A percentile compares a stretch with the other conserved stretches of the same genome.
Evolutionary conservation across 2,797 vertebrate species (phyloP).

Genomic region (Heteromormyrus szaboi): DNA sequence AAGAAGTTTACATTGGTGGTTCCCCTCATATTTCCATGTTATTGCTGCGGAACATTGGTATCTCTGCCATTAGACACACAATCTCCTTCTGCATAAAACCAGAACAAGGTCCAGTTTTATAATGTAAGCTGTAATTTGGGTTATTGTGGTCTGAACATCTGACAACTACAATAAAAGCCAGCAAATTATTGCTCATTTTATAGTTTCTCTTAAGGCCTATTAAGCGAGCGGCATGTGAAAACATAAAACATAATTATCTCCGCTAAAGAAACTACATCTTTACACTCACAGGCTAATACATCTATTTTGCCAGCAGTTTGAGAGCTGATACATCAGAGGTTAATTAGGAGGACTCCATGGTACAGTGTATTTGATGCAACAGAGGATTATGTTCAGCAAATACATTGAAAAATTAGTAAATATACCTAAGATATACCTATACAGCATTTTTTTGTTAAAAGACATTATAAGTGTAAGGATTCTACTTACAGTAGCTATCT

Average conservation of each 20-base stretch:
- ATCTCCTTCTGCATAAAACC: not conserved
- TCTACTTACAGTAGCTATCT: slow-evolving; percentile 59
- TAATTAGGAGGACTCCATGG: slow-evolving; percentile 77
- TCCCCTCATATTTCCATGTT: not conserved
- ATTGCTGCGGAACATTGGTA: not conserved
- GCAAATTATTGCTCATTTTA: not conserved
- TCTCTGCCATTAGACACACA: not conserved
- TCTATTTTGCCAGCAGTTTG: slow-evolving; percentile 12
- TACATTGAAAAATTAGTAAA: slow-evolving; percentile 49
- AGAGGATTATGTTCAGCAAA: slow-evolving; percentile 58
- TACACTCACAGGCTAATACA: not conserved
- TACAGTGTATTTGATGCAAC: slow-evolving; percentile 73
- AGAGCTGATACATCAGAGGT: slow-evolving; percentile 41
- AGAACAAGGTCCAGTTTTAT: slow-evolving; percentile 21
- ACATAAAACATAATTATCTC: not conserved
- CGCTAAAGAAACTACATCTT: not conserved
- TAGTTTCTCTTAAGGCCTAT: slow-evolving; percentile 4
- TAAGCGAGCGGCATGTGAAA: not conserved
- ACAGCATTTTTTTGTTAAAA: slow-evolving; percentile 65
- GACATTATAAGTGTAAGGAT: slow-evolving; percentile 62
- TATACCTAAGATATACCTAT: too few relatives aligned
- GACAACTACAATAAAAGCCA: not conserved
- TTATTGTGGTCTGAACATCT: not conserved
- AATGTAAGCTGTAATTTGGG: not conserved
- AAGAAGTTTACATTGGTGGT: not conserved